These are phyloP conservation scores for Tetramorium alpestre DNA, from an alignment of 1,140 invertebrate species.

Conservation along the genomic window DNA sequence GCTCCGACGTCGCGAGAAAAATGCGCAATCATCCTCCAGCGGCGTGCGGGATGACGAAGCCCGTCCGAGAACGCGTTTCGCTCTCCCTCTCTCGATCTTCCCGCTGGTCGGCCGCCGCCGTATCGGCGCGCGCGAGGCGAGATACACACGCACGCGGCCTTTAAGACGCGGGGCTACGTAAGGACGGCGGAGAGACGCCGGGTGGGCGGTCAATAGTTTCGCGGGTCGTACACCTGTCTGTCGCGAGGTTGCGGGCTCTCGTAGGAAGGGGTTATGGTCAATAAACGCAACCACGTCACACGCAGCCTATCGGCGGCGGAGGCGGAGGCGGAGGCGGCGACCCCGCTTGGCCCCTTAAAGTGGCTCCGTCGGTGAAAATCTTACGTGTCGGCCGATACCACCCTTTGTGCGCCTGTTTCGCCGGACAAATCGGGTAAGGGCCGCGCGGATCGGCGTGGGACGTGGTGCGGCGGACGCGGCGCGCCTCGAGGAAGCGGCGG, in stretches of 20 bases:
- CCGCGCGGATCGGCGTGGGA: neutral
- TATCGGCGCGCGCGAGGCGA: constrained; percentile 36
- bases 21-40: neutral
- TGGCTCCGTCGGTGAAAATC: constrained; percentile 80
- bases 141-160: constrained; percentile 4
- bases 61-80: neutral
- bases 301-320: constrained; percentile 81
- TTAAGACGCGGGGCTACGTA: constrained; percentile 61
- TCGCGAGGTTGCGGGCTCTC: constrained; percentile 79
- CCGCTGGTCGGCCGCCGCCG: neutral
- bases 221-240: constrained; percentile 79
- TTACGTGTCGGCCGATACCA: constrained; percentile 81
- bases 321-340: constrained; percentile 74
- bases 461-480: neutral
- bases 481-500: constrained; percentile 9
- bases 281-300: constrained; percentile 85
- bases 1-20: too few species aligned
- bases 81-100: neutral
- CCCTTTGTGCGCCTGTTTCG: constrained; percentile 76
- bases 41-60: too few species aligned
- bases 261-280: constrained; percentile 85
- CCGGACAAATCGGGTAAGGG: constrained; percentile 68
- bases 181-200: neutral
- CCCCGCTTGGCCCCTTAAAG: constrained; percentile 83
- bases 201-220: constrained; percentile 73